These are phyloP conservation scores for Liposcelis brunnea DNA, from an alignment of 2,888 invertebrate genomes.

Conservation along the genomic window DNA sequence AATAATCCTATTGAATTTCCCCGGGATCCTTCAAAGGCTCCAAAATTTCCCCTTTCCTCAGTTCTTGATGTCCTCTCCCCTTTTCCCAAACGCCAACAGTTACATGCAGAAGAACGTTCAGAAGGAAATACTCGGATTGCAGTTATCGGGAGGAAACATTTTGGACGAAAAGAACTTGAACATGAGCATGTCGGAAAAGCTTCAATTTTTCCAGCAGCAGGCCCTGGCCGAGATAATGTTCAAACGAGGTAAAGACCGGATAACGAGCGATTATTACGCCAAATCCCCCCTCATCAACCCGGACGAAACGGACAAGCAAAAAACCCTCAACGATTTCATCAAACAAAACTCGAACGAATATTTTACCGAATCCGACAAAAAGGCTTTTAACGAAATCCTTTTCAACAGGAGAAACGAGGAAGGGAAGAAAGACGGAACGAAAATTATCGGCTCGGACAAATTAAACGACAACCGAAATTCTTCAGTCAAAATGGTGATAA, in stretches of 20 bases:
- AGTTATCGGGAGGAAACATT: conserved; percentile 51
- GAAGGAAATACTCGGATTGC: conserved; percentile 44
- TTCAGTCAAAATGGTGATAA: conserved; percentile 75
- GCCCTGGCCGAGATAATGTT: conserved; percentile 15
- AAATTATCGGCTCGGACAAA: conserved; percentile 26
- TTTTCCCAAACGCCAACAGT: conserved; percentile 30
- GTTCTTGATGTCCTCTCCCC: conserved; percentile 41
- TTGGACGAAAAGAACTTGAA: conserved; percentile 19
- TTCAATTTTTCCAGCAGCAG: conserved; percentile 19
- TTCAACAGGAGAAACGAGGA: conserved; percentile 24
- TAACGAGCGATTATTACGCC: not conserved
- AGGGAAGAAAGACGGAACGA: conserved; percentile 30
- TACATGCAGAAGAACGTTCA: conserved; percentile 43
- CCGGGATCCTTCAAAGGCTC: conserved; percentile 26
- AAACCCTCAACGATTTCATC: not conserved
- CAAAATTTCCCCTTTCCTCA: conserved; percentile 43
- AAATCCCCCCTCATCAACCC: not conserved
- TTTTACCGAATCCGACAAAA: conserved; percentile 7
- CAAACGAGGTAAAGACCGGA: not conserved
- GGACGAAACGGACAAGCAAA: not conserved
- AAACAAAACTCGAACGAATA: not conserved
- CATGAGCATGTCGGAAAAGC: conserved; percentile 16
- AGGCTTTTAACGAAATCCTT: conserved; percentile 2
- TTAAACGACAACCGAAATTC: conserved; percentile 24
- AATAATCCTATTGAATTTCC: conserved; percentile 4